A percentile compares a stretch with the other conserved stretches of the same genome.
Evolutionary conservation across 2,113 vertebrate species (phyloP).

Genomic region (Pelecanoides urinatrix): DNA sequence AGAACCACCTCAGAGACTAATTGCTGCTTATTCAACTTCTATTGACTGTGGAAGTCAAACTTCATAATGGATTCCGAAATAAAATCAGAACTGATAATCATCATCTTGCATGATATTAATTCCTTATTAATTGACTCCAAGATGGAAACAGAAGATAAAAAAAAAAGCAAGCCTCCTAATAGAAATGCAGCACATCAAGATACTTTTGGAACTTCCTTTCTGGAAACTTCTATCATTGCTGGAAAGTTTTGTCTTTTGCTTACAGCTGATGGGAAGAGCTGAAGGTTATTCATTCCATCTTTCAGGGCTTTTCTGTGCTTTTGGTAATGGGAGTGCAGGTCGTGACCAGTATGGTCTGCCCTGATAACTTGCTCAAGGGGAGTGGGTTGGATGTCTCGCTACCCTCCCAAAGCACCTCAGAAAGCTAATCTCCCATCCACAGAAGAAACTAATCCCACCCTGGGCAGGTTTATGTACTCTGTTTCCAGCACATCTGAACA

Average conservation of each 20-base stretch:
- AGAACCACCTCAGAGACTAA: conserved; percentile 61
- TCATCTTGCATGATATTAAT: conserved; percentile 39
- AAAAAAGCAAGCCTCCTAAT: background rate
- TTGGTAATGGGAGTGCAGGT: background rate
- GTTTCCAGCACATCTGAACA: background rate
- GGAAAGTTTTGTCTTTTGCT: background rate
- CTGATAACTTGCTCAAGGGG: background rate
- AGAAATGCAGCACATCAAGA: background rate
- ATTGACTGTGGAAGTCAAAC: conserved; percentile 64
- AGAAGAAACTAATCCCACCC: background rate
- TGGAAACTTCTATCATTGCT: background rate
- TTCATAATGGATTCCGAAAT: conserved; percentile 47
- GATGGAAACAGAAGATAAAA: background rate
- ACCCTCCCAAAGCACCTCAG: background rate
- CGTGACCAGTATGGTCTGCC: background rate
- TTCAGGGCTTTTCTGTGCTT: background rate
- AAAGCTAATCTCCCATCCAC: background rate
- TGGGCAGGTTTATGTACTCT: background rate
- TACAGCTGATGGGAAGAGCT: background rate
- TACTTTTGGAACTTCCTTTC: background rate
- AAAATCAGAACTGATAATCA: conserved; percentile 55
- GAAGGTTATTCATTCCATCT: background rate
- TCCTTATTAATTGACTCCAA: conserved; percentile 53
- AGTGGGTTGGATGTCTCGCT: background rate
- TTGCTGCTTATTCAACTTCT: conserved; percentile 65